Evolutionary conservation across 2,888 invertebrate species (phyloP), one percentile per base, ranked within the genome.

Genomic region (Leptinotarsa juncta): DNA sequence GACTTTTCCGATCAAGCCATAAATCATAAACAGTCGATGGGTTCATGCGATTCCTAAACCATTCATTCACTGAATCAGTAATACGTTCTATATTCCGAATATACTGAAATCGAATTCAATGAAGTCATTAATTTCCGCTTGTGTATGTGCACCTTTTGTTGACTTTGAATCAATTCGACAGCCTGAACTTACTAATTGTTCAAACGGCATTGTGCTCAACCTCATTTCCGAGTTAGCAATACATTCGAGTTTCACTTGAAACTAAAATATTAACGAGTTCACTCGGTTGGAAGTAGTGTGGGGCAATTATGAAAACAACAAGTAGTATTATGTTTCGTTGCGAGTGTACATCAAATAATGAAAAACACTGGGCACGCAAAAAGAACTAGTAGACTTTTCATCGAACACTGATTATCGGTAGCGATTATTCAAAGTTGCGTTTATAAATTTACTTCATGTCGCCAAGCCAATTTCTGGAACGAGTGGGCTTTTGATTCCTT

Each of bases 71-170:
- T 15, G 23, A 57, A 3, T 57, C 57, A 57, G 23, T 57, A 23
- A 26, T 57, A 57, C 57, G 57, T 57, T 57, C 20, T 57, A 23
- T 4, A 14, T 26, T 14, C 20, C 16, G 16, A 57, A 57, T 14
- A 20, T 4, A 12, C 23, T 23, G 15, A 15, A 57, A 57, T 20
- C 14, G 23, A 23, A 23, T 57, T 57, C 20, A 57, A 57, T 57
- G 20, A 23, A 57, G 57, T 57, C 57, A 57, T 57, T 57, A 57
- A 57, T 57, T 57, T 57, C 57, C 57, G 57, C 23, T 57, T 57
- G 57, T 12, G 4, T 57, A 23, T 57, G 42, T 42, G 42, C 42
- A 57, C 23, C 57, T 57, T 57, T 57, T 57, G 57, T 57, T 57
- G 57, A 57, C 57, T 57, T 57, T 23, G 57, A 57, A 26, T 23